Evolutionary conservation across 2,797 vertebrate genomes (phyloP).

Genomic region (Eleutherodactylus coqui): DNA sequence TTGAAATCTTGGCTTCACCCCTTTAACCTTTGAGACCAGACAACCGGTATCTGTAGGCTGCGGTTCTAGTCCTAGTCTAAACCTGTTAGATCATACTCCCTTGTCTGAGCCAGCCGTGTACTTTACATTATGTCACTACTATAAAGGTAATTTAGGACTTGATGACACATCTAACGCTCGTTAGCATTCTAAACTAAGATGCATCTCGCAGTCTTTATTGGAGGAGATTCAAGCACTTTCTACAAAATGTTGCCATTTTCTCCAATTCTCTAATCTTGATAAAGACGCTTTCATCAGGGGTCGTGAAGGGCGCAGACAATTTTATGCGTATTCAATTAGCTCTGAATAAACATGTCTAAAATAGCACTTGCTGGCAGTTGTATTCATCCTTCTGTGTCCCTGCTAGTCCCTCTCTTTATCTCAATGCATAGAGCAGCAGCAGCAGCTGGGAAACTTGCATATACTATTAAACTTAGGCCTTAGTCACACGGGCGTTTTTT

Average conservation of each 20-base stretch:
- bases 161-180: not conserved
- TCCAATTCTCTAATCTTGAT: conserved; percentile 3
- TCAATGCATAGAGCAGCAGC: not conserved
- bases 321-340: conserved; percentile 16
- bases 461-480: not conserved
- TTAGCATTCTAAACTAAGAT: too few species aligned
- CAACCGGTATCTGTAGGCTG: too few species aligned
- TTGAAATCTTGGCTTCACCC: too few species aligned
- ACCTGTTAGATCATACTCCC: too few species aligned
- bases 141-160: not conserved
- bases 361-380: not conserved
- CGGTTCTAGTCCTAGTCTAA: too few species aligned
- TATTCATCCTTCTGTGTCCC: not conserved
- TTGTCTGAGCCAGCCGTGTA: too few species aligned
- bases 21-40: too few species aligned
- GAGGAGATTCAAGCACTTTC: not conserved
- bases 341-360: conserved; percentile 18
- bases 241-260: not conserved
- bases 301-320: not conserved
- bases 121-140: too few species aligned
- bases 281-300: not conserved
- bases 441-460: conserved; percentile 5
- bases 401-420: not conserved
- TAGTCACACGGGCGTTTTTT: too few species aligned
- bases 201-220: not conserved